Percentiles rank a stretch among this genome's conserved stretches.
These are phyloP conservation scores for Tiliacea aurago DNA, from an alignment of 2,888 invertebrate species.

Conservation along the genomic window DNA sequence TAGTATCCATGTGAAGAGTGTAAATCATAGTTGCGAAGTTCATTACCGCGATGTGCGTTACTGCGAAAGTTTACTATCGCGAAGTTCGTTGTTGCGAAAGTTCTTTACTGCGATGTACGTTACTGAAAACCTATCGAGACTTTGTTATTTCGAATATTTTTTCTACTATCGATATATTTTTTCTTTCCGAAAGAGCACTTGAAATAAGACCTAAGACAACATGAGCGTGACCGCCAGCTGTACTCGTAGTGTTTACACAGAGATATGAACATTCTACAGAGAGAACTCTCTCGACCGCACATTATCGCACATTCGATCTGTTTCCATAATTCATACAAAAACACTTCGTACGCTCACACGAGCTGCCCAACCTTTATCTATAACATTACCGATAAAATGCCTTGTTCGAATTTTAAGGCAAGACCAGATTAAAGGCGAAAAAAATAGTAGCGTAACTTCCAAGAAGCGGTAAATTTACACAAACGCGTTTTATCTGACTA, in stretches of 20 bases:
- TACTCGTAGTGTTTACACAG: conserved; percentile 29
- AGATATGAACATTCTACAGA: neutral
- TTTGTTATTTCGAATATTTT: conserved; percentile 22
- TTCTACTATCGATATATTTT: conserved; percentile 14
- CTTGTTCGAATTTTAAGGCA: conserved; percentile 16
- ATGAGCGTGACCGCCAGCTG: neutral
- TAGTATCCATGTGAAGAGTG: neutral
- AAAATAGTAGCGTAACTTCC: conserved; percentile 7
- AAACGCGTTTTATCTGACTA: neutral
- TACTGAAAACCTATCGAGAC: neutral
- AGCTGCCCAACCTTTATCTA: conserved; percentile 42
- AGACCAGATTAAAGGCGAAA: neutral
- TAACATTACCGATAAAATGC: conserved; percentile 42
- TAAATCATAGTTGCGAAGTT: too few species aligned
- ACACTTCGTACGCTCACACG: conserved; percentile 22
- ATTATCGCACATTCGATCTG: conserved; percentile 36
- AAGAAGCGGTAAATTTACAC: neutral
- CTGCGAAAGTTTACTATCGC: too few species aligned
- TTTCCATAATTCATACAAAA: conserved; percentile 59
- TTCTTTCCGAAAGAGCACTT: neutral
- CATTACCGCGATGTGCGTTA: too few species aligned
- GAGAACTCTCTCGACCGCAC: neutral
- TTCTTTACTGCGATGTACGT: too few species aligned
- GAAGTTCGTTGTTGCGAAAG: too few species aligned
- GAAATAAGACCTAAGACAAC: conserved; percentile 43